phyloP scores from a whole-genome alignment of 2,797 vertebrate species.

The Petrocephalus schoutedeni region DNA sequence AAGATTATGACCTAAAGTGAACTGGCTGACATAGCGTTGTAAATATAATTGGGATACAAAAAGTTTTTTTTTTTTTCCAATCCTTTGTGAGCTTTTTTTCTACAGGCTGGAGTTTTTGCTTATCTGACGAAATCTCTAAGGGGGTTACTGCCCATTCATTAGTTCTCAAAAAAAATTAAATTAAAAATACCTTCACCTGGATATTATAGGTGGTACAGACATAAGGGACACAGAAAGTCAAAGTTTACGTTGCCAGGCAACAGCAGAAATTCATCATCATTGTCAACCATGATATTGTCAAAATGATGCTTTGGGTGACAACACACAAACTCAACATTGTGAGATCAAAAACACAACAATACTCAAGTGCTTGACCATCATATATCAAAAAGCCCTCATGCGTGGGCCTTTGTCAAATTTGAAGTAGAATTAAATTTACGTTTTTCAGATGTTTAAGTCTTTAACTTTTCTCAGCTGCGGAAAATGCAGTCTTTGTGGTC shows the following conservation, averaged over 20 bases:
- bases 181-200: not conserved
- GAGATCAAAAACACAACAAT: not conserved
- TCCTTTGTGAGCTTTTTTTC: too few relatives aligned
- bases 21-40: not conserved
- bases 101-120: not conserved
- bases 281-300: not conserved
- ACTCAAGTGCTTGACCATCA: not conserved
- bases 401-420: not conserved
- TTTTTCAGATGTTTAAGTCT: not conserved
- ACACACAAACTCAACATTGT: not conserved
- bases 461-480: not conserved
- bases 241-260: not conserved
- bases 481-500: constrained; percentile 14
- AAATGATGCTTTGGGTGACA: not conserved
- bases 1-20: constrained; percentile 29
- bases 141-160: not conserved
- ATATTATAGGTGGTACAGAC: not conserved
- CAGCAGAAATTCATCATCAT: not conserved
- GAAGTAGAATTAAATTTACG: not conserved
- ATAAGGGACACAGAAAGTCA: not conserved
- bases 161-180: not conserved
- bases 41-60: not conserved
- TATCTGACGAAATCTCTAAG: not conserved
- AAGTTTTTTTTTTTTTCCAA: not conserved
- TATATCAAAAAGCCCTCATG: not conserved